phyloP scores from a whole-genome alignment of 2,113 vertebrate species.

The Platycercus adscitus region DNA sequence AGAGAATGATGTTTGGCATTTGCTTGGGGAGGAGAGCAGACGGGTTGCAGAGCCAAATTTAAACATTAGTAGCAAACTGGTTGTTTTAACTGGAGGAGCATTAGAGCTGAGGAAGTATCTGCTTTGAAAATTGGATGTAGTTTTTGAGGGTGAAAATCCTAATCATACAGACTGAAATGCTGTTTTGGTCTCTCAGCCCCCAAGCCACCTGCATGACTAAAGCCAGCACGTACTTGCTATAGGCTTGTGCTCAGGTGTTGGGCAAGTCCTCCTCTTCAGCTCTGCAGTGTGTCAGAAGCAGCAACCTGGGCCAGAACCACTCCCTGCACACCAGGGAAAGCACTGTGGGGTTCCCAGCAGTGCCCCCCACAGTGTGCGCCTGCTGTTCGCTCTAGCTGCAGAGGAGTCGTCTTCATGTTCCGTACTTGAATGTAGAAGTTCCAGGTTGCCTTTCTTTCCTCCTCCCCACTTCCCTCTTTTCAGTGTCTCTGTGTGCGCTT shows the following conservation, averaged over 20 bases:
- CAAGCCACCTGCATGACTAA: accelerated
- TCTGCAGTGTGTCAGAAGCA: not conserved
- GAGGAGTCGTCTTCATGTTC: not conserved
- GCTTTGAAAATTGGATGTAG: not conserved
- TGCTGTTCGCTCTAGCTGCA: not conserved
- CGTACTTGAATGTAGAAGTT: not conserved
- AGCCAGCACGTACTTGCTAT: accelerated
- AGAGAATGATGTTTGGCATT: not conserved
- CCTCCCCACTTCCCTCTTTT: not conserved
- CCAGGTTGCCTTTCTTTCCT: not conserved
- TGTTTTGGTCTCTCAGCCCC: not conserved
- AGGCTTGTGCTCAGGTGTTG: not conserved
- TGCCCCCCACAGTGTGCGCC: not conserved
- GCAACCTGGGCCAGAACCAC: not conserved
- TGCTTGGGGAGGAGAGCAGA: not conserved
- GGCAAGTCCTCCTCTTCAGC: not conserved
- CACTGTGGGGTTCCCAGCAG: not conserved
- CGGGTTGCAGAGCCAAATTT: not conserved
- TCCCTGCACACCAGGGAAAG: not conserved
- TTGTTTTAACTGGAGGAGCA: not conserved
- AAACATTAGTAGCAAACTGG: not conserved
- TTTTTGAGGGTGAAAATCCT: not conserved
- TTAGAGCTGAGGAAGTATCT: not conserved
- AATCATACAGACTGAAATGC: not conserved
- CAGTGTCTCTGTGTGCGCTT: not conserved